A percentile compares a stretch with the other conserved stretches of the same genome.
Conservation (phyloP, 2,113 vertebrate genomes). For the Pteronura brasiliensis region DNA sequence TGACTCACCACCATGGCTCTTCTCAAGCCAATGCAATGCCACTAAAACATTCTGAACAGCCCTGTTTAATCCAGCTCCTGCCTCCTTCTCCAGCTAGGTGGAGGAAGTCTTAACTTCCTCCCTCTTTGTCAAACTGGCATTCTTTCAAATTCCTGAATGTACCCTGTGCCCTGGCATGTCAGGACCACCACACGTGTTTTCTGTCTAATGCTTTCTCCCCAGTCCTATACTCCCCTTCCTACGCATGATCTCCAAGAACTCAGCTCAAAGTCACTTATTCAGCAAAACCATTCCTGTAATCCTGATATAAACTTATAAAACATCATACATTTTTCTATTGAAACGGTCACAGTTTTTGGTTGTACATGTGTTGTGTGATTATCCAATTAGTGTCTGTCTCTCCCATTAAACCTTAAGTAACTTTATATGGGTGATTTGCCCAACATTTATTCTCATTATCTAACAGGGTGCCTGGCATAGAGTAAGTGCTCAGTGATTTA, state of each 20-base stretch:
- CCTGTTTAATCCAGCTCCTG: neutral
- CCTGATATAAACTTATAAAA: neutral
- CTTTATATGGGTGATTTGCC: neutral
- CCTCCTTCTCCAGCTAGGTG: neutral
- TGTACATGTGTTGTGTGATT: neutral
- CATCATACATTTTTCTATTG: neutral
- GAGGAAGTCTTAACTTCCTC: neutral
- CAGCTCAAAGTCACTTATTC: neutral
- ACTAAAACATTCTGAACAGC: neutral
- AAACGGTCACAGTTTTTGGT: neutral
- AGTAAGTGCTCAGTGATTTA: neutral
- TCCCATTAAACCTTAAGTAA: neutral
- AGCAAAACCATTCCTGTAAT: neutral
- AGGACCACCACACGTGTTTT: neutral
- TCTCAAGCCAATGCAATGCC: neutral
- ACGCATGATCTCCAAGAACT: neutral
- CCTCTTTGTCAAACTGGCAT: neutral
- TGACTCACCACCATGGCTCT: neutral
- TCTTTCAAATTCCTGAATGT: neutral
- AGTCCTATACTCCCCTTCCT: neutral
- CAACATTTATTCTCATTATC: neutral
- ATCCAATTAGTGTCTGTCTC: neutral
- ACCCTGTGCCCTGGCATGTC: neutral
- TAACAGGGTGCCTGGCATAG: neutral
- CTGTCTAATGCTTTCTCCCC: neutral